Conservation (phyloP, 2,113 vertebrate species). For the Halichoerus grypus region DNA sequence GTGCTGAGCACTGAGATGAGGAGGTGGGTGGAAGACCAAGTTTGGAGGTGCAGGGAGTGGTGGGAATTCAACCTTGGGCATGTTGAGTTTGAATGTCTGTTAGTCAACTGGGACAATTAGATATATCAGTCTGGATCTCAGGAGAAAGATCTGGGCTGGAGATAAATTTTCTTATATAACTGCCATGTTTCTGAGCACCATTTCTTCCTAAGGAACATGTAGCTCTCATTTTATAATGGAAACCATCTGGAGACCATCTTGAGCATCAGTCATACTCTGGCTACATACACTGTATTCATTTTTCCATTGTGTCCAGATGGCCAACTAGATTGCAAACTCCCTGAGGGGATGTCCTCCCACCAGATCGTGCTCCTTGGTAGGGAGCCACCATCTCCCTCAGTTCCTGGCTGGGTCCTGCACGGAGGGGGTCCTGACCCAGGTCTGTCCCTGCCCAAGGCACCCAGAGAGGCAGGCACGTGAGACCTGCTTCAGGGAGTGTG, state of each 20-base stretch:
- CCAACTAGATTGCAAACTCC: background rate
- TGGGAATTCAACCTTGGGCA: background rate
- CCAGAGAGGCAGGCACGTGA: background rate
- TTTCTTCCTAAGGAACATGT: background rate
- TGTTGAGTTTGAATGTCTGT: background rate
- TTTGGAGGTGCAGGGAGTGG: background rate
- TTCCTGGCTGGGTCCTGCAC: background rate
- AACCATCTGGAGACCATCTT: background rate
- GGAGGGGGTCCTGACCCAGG: background rate
- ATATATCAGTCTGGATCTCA: background rate
- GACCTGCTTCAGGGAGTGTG: background rate
- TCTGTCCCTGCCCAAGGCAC: background rate
- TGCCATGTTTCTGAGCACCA: background rate
- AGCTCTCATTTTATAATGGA: slow-evolving; percentile 1
- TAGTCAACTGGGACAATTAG: background rate
- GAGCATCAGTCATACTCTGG: background rate
- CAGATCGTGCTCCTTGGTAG: background rate
- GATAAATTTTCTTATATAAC: background rate
- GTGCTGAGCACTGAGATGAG: background rate
- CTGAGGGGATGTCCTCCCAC: background rate
- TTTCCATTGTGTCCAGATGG: background rate
- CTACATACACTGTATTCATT: background rate
- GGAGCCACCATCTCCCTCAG: background rate
- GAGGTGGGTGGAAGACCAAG: no score
- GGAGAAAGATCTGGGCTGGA: slow-evolving; percentile 20